These are phyloP conservation scores for Empidonax traillii DNA, from an alignment of 2,113 vertebrate genomes.

Conservation along the genomic window DNA sequence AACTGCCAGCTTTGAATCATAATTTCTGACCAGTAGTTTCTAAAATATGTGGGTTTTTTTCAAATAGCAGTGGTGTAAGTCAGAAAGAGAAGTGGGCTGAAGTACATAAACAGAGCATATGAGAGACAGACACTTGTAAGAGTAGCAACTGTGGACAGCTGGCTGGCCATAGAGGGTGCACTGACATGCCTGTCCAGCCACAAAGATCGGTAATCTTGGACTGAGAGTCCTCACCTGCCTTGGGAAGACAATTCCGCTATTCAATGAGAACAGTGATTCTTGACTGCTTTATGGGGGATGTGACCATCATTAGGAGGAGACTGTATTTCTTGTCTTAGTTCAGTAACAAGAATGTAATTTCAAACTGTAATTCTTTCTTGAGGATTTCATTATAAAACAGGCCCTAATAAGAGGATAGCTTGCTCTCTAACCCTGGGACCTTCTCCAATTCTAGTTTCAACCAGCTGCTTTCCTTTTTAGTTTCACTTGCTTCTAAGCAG, in stretches of 20 bases:
- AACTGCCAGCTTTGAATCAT: neutral
- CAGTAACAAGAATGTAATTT: neutral
- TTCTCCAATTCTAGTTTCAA: neutral
- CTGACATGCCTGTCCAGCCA: neutral
- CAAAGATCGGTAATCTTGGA: neutral
- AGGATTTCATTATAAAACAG: neutral
- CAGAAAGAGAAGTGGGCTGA: neutral
- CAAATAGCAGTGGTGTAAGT: neutral
- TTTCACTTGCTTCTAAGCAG: neutral
- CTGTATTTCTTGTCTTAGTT: neutral
- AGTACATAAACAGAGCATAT: neutral
- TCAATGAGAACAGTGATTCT: neutral
- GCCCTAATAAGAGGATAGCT: neutral
- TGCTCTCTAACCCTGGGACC: neutral
- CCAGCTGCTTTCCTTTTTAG: neutral
- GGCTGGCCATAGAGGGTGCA: neutral
- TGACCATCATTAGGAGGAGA: neutral
- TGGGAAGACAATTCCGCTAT: neutral
- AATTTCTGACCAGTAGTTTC: neutral
- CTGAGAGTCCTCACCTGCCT: neutral
- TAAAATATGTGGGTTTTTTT: neutral
- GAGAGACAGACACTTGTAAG: neutral
- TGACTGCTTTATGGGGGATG: rapidly evolving
- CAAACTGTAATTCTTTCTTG: neutral
- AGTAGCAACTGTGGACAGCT: neutral